Conservation (phyloP, 2,797 vertebrate species). For the Crenuchus spilurus region DNA sequence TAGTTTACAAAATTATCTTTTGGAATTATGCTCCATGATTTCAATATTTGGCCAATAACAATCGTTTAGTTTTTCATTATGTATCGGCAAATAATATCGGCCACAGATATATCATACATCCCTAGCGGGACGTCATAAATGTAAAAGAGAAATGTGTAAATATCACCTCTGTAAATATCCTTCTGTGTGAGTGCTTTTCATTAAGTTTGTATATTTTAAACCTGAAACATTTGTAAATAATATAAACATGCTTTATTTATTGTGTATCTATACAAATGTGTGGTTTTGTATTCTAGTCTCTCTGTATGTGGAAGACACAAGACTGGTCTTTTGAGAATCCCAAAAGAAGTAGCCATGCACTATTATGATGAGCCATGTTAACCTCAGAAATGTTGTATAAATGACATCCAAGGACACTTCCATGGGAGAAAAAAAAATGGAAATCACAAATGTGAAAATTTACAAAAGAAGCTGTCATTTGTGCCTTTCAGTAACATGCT, state of each 20-base stretch:
- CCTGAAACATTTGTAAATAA: constrained; percentile 54
- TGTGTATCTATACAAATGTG: constrained; percentile 33
- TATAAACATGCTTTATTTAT: constrained; percentile 67
- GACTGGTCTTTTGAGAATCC: not conserved
- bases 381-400: not conserved
- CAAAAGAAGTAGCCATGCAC: not conserved
- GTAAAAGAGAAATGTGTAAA: constrained; percentile 36
- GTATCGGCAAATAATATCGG: no score
- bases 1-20: no score
- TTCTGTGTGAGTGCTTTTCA: constrained; percentile 53
- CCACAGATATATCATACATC: no score
- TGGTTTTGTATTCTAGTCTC: constrained; percentile 50
- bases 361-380: constrained; percentile 26
- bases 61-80: no score
- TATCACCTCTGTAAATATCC: constrained; percentile 64
- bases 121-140: constrained; percentile 18
- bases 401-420: constrained; percentile 6
- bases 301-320: not conserved
- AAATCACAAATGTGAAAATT: constrained; percentile 2
- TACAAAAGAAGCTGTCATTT: not conserved
- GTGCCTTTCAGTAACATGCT: constrained; percentile 1
- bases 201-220: constrained; percentile 63
- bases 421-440: not conserved
- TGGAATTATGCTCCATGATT: no score
- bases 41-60: no score